Base-by-base conservation (phyloP, 2,797 vertebrate genomes). In the Chelonia mydas region DNA sequence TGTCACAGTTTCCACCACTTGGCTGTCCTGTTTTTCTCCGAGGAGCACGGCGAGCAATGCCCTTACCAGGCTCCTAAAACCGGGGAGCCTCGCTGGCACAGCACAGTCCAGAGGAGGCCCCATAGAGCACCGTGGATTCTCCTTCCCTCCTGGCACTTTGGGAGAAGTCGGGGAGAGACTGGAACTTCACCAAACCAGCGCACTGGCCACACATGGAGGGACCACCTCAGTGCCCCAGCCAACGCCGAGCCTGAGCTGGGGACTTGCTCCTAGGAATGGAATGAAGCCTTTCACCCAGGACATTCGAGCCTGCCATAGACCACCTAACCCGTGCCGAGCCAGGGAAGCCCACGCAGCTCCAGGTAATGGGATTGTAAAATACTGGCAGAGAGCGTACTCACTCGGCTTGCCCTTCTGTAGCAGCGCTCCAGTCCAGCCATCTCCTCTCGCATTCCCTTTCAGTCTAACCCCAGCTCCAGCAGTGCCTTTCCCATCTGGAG, bases 401-500 rank as follows among this genome's bases (percentile, higher is more conserved):
- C 80, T 92, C 33, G 77, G 57, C 84, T 89, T 65, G 33, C 84
- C 79, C 33, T 49, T 86, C 51, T 16, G 90, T 49, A 79, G 49
- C 47, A 0, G 55, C n/a, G 54, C 72, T 92, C 96, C 88, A 33
- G 3, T 53, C 51, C 15, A 45, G 74, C 90, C 93, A 97, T 96
- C 96, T 95, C 9, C 1, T 53, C 93, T 96, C 76, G 74, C 87
- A 80, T 89, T 94, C 87, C 89, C 72, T 81, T 86, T 86, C 53
- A 15, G 3, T 59, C 41, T 8, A 90, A 79, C 55, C 33, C 92
- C 96, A 93, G 93, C 93, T 86, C 94, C 92, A 81, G 92, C 88
- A 28, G 81, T 2, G 27, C 79, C 89, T 91, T 96, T 93, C 96
- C 95, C 94, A 93, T 97, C 96, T 91, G 96, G 90, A 97, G 95